These are phyloP conservation scores for Pyrgilauda ruficollis DNA, from an alignment of 2,113 vertebrate species.

Conservation along the genomic window DNA sequence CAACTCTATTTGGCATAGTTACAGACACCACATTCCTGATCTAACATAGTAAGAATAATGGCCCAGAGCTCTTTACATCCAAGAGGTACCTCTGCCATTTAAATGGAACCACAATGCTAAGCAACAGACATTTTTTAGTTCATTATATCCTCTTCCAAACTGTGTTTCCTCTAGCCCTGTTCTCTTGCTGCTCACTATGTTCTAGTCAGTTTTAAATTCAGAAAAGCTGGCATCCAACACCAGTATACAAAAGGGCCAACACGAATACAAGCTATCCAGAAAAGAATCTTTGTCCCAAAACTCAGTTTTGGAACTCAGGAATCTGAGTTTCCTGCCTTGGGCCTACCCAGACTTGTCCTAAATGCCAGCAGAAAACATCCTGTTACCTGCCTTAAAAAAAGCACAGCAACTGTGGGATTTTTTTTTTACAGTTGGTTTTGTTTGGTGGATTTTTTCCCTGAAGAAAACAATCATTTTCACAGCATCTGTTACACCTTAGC, in stretches of 20 bases:
- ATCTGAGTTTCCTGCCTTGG: neutral
- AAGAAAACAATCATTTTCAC: neutral
- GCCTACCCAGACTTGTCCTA: neutral
- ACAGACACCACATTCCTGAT: constrained; percentile 23
- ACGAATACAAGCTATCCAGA: neutral
- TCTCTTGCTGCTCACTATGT: neutral
- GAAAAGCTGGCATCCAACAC: neutral
- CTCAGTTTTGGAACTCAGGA: neutral
- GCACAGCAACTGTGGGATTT: neutral
- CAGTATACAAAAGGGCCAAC: neutral
- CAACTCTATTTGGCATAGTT: neutral
- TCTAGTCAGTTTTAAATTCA: neutral
- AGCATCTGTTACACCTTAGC: neutral
- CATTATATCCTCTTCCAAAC: neutral
- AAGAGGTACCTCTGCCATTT: neutral
- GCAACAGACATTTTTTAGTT: neutral
- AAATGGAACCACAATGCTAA: neutral
- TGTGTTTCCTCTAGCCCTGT: neutral
- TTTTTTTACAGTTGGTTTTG: neutral
- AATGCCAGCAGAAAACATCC: neutral
- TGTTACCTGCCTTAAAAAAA: neutral
- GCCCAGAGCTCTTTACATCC: constrained; percentile 7
- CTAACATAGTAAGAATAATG: neutral
- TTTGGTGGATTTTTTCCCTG: neutral
- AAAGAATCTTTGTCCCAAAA: neutral